Percentiles rank a stretch among this genome's conserved stretches.
phyloP scores from a whole-genome alignment of 2,113 vertebrate genomes.

The Typhlomys cinereus region DNA sequence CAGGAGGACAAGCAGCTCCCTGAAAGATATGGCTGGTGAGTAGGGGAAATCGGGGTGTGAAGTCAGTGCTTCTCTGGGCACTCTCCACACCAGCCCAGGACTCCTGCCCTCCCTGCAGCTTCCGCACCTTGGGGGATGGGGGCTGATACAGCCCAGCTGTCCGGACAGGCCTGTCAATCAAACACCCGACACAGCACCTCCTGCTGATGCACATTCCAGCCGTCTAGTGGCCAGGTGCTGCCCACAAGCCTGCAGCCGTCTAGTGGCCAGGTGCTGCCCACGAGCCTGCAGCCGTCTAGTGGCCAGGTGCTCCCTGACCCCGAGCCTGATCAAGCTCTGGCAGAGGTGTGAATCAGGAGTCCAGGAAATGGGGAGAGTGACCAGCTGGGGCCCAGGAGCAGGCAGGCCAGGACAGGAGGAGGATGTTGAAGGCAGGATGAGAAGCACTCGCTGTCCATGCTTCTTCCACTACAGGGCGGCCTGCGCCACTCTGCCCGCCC shows the following conservation, averaged over 20 bases:
- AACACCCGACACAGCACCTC: not conserved
- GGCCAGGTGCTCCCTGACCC: not conserved
- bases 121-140: not conserved
- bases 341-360: not conserved
- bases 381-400: rapidly evolving
- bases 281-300: not conserved
- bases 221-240: no score
- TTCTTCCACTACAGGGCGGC: not conserved
- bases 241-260: not conserved
- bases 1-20: not conserved
- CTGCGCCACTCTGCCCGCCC: rapidly evolving
- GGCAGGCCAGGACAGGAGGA: not conserved
- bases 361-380: not conserved
- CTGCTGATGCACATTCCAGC: no score
- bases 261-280: no score
- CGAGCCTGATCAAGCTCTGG: not conserved
- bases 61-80: rapidly evolving
- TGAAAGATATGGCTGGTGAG: not conserved
- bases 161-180: conserved; percentile 78
- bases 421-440: rapidly evolving
- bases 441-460: rapidly evolving
- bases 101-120: not conserved
- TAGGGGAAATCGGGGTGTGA: no score
- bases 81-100: not conserved
- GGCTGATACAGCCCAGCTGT: conserved; percentile 79